phyloP scores from a whole-genome alignment of 1,140 invertebrate species.

The Leptonema lineaticorne region DNA sequence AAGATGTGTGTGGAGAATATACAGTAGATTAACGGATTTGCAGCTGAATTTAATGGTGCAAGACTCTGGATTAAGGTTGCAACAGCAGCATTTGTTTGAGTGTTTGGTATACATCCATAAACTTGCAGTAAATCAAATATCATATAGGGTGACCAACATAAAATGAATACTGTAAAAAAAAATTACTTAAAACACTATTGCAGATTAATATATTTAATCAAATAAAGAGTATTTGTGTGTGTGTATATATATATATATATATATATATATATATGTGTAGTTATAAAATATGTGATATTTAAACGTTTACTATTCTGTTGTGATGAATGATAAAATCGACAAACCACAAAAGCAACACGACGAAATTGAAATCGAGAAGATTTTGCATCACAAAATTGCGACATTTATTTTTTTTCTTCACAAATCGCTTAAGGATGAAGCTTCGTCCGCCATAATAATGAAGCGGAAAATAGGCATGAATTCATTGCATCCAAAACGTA shows the following conservation, averaged over 20 bases:
- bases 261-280: no score
- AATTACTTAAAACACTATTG: no score
- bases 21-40: constrained; percentile 94
- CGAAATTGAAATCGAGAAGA: no score
- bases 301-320: no score
- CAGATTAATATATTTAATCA: no score
- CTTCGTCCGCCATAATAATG: constrained; percentile 4
- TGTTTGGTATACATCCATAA: constrained; percentile 78
- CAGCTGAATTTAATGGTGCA: constrained; percentile 89
- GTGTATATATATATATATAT: no score
- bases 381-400: no score
- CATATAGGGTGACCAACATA: constrained; percentile 96
- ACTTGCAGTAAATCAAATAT: constrained; percentile 92
- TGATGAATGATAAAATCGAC: no score
- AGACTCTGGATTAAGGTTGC: constrained; percentile 91
- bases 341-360: no score
- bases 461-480: not conserved
- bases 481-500: not conserved
- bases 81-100: constrained; percentile 78
- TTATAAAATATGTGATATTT: no score
- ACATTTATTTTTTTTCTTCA: not conserved
- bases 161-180: constrained; percentile 79
- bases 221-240: no score
- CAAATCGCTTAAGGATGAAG: not conserved
- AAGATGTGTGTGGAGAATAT: constrained; percentile 90